Percentiles rank a stretch among this genome's conserved stretches.
Evolutionary conservation across 2,888 invertebrate species (phyloP).

Genomic region (Melikaiella ostensackeni): DNA sequence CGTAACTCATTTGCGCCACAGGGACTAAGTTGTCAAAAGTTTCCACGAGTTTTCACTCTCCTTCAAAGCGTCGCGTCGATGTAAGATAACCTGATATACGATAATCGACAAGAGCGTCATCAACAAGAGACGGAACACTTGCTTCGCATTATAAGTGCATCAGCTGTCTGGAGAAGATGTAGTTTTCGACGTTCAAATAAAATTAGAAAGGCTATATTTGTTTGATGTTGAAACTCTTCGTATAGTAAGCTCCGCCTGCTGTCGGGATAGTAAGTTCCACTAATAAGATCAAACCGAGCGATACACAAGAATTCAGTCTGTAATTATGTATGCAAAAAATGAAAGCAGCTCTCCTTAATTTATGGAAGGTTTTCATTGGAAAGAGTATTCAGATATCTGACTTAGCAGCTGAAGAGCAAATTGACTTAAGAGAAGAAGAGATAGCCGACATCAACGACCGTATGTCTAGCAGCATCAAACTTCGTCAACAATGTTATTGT

Average conservation of each 20-base stretch:
- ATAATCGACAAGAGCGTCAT: neutral
- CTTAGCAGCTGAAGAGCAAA: neutral
- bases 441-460: neutral
- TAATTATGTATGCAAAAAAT: neutral
- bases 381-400: neutral
- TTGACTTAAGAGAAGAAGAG: neutral
- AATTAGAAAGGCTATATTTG: no score
- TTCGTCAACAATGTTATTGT: conserved; percentile 18
- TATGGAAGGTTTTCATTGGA: neutral
- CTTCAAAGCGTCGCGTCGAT: conserved; percentile 11
- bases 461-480: neutral
- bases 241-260: neutral
- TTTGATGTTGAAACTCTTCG: neutral
- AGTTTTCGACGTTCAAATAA: no score
- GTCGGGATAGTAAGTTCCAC: neutral
- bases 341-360: neutral
- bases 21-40: conserved; percentile 34
- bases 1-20: conserved; percentile 33
- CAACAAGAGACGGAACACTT: neutral
- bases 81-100: neutral
- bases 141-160: neutral
- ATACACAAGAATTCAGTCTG: no score
- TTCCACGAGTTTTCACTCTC: conserved; percentile 31
- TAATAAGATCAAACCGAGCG: no score
- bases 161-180: neutral